Conservation (phyloP, 2,797 vertebrate genomes). For the Eidolon dupreanum region DNA sequence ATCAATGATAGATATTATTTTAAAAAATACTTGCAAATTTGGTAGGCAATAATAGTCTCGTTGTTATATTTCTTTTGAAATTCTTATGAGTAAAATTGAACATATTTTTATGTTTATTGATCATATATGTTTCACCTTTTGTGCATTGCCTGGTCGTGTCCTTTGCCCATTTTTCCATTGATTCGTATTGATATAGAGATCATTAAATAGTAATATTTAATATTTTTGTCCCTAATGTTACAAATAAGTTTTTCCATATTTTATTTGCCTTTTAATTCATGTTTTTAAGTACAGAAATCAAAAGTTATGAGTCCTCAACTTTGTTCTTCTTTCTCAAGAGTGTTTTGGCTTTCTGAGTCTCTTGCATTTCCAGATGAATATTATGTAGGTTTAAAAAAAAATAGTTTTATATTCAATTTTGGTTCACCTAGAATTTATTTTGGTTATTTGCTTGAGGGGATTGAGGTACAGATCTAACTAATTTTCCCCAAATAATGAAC, state of each 20-base stretch:
- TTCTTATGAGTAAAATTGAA: not conserved
- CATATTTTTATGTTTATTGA: not conserved
- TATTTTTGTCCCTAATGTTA: not conserved
- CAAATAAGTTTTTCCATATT: not conserved
- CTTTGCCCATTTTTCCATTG: not conserved
- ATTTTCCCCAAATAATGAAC: not conserved
- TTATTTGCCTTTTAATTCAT: not conserved
- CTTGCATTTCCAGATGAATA: not conserved
- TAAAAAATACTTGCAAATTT: not conserved
- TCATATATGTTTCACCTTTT: not conserved
- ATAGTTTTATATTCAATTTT: conserved; percentile 29
- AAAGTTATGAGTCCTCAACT: not conserved
- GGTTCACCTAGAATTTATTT: conserved; percentile 17
- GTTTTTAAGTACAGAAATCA: not conserved
- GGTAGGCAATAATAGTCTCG: not conserved
- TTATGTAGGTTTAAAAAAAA: not conserved
- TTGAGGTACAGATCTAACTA: not conserved
- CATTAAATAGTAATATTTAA: not conserved
- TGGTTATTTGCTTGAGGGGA: not conserved
- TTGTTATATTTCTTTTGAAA: not conserved
- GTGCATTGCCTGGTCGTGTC: not conserved
- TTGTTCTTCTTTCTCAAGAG: not conserved
- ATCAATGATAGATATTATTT: not conserved
- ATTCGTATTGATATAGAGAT: not conserved
- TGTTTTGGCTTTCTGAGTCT: not conserved